Conservation (phyloP, 2,888 invertebrate genomes). For the Ophion ventricosus region DNA sequence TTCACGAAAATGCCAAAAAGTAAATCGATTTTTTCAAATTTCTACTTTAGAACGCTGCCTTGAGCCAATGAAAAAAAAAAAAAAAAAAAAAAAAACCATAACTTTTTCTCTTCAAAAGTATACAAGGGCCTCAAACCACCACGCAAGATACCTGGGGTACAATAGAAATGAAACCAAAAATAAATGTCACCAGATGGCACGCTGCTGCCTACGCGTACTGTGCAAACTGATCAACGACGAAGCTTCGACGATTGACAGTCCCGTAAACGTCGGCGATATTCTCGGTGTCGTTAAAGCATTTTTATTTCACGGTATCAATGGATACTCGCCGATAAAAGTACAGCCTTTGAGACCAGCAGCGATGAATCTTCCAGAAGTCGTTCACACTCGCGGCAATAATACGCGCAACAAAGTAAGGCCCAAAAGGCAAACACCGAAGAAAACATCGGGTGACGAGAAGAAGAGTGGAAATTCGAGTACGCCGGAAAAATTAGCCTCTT, state of each 20-base stretch:
- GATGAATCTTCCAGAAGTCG: constrained; percentile 80
- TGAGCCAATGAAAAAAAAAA: no score
- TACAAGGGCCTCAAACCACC: no score
- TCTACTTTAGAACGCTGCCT: no score
- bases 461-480: constrained; percentile 43
- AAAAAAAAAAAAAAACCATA: no score
- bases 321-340: constrained; percentile 72
- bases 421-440: constrained; percentile 69
- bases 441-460: constrained; percentile 53
- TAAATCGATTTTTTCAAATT: no score
- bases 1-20: no score
- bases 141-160: no score
- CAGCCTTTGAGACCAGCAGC: constrained; percentile 77
- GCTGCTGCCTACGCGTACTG: constrained; percentile 74
- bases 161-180: neutral
- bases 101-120: no score
- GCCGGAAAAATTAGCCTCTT: constrained; percentile 16
- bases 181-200: constrained; percentile 69
- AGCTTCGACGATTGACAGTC: constrained; percentile 52
- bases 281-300: constrained; percentile 78
- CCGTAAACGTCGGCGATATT: constrained; percentile 76
- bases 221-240: constrained; percentile 61
- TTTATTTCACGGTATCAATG: constrained; percentile 78
- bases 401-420: constrained; percentile 70
- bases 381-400: constrained; percentile 74